Evolutionary conservation across 2,113 vertebrate species (phyloP).

Genomic region (Varanus komodoensis): DNA sequence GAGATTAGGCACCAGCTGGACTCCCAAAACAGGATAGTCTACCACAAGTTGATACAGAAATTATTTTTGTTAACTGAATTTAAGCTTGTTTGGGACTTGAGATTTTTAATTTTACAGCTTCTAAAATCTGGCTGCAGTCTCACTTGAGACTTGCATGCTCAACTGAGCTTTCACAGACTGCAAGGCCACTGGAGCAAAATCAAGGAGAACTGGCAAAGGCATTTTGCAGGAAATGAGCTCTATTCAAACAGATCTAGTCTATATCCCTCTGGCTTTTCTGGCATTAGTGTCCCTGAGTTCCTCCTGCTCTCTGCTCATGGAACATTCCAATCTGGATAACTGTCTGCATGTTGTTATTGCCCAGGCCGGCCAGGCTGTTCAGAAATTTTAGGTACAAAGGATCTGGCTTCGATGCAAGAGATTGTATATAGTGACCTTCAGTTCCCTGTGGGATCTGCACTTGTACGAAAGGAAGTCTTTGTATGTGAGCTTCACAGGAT

Average conservation of each 20-base stretch:
- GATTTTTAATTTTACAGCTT: not conserved
- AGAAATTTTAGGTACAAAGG: constrained; percentile 3
- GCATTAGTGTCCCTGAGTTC: not conserved
- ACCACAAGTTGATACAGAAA: not conserved
- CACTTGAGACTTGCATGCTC: not conserved
- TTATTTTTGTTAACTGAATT: not conserved
- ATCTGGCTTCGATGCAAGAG: not conserved
- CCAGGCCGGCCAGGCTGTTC: not conserved
- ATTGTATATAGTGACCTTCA: not conserved
- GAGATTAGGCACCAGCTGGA: not conserved
- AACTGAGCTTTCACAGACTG: not conserved
- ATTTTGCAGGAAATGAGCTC: not conserved
- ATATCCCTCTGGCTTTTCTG: constrained; percentile 1
- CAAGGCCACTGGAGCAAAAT: not conserved
- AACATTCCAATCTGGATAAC: constrained; percentile 27
- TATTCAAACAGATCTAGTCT: constrained; percentile 12
- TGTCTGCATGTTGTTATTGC: not conserved
- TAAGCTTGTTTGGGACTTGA: not conserved
- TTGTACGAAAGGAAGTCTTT: not conserved
- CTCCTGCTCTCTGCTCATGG: constrained; percentile 12
- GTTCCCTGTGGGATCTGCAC: not conserved
- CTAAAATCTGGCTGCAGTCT: not conserved
- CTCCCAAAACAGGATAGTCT: not conserved
- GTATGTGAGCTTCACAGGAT: not conserved
- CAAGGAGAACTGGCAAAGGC: not conserved